Evolutionary conservation across 2,888 invertebrate genomes (phyloP).

Genomic region (Dryocosmus kuriphilus): DNA sequence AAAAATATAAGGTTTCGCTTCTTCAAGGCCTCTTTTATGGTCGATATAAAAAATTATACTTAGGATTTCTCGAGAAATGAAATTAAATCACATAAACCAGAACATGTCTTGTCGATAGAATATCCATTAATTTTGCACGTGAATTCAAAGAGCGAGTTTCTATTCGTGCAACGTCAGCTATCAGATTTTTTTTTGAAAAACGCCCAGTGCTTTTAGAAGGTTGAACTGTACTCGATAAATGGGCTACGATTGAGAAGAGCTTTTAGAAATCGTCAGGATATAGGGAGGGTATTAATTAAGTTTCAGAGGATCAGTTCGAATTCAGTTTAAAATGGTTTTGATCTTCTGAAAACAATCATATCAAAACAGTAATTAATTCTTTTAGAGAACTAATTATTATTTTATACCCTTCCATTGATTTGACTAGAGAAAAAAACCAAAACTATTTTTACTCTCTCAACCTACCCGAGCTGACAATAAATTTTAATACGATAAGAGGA

Average conservation of each 20-base stretch:
- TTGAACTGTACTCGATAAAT: slow-evolving; percentile 4
- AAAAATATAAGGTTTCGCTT: neutral
- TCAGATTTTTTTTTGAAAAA: slow-evolving; percentile 1
- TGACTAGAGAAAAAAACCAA: neutral
- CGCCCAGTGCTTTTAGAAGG: neutral
- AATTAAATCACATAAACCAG: neutral
- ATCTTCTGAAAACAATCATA: neutral
- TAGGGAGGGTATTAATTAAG: slow-evolving; percentile 3
- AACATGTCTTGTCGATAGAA: neutral
- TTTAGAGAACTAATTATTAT: no score
- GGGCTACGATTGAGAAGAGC: slow-evolving; percentile 17
- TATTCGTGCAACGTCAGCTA: neutral
- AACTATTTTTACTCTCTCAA: neutral
- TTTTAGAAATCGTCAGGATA: neutral
- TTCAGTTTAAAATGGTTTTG: neutral
- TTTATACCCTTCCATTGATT: no score
- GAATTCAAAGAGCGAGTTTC: slow-evolving; percentile 1
- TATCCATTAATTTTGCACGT: slow-evolving; percentile 2
- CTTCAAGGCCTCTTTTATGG: neutral
- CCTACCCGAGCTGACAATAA: neutral
- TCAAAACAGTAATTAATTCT: neutral
- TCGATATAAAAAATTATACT: neutral
- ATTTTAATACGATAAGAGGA: no score
- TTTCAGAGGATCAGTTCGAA: neutral
- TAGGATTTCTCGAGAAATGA: neutral